Conservation (phyloP, 2,888 invertebrate species). For the Sesia apiformis region DNA sequence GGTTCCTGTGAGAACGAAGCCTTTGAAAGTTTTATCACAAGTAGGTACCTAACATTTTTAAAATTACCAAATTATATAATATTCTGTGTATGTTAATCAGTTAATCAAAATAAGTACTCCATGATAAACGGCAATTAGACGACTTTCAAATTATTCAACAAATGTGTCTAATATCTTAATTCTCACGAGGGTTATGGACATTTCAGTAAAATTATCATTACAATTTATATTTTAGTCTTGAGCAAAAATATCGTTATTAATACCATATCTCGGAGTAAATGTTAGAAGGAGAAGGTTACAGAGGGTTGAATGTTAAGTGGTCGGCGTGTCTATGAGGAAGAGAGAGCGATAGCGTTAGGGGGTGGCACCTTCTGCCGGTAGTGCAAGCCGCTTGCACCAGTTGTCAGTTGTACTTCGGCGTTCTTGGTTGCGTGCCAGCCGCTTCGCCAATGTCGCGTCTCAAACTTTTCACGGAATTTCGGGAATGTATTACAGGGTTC, state of each 20-base stretch:
- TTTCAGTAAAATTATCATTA: not conserved
- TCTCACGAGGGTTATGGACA: not conserved
- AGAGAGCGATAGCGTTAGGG: constrained; percentile 42
- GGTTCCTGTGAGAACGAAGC: constrained; percentile 1
- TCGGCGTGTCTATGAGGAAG: constrained; percentile 32
- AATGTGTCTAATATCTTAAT: not conserved
- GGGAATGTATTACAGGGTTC: constrained; percentile 41
- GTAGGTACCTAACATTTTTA: not conserved
- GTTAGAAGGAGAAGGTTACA: constrained; percentile 27
- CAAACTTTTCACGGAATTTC: constrained; percentile 67
- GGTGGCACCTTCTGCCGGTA: constrained; percentile 41
- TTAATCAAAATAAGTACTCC: too few relatives aligned
- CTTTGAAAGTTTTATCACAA: constrained; percentile 2
- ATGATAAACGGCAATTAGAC: not conserved
- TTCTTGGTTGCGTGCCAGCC: constrained; percentile 31
- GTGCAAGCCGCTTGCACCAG: constrained; percentile 48
- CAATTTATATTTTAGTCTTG: not conserved
- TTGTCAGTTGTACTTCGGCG: constrained; percentile 33
- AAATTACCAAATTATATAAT: too few relatives aligned
- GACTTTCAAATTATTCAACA: not conserved
- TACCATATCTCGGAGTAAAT: not conserved
- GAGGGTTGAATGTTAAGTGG: constrained; percentile 39
- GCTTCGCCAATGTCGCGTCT: constrained; percentile 19
- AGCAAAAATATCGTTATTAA: not conserved
- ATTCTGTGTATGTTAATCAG: too few relatives aligned